These are phyloP conservation scores for Anas georgica DNA, from an alignment of 2,797 vertebrate species.

Conservation along the genomic window DNA sequence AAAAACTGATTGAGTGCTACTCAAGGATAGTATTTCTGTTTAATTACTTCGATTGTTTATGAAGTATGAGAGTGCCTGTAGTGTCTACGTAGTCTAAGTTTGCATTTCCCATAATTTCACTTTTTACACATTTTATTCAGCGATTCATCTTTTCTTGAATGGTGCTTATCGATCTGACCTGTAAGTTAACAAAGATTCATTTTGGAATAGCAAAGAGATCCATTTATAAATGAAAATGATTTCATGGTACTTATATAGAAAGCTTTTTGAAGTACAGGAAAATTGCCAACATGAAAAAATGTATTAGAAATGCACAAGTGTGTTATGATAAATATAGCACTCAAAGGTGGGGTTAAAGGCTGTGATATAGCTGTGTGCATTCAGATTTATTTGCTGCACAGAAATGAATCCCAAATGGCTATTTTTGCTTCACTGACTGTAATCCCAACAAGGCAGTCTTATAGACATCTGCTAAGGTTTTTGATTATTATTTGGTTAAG, in stretches of 20 bases:
- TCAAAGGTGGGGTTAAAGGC: conserved; percentile 38
- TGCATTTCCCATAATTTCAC: neutral
- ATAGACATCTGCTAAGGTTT: conserved; percentile 30
- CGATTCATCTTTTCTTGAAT: neutral
- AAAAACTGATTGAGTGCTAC: neutral
- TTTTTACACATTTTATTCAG: neutral
- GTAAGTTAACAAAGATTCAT: neutral
- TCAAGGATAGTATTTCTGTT: conserved; percentile 1
- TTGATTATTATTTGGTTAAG: conserved; percentile 40
- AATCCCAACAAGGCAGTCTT: conserved; percentile 1
- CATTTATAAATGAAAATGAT: conserved; percentile 44
- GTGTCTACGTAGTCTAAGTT: neutral
- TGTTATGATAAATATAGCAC: conserved; percentile 37
- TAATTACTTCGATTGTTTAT: neutral
- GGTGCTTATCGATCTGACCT: neutral
- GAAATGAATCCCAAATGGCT: conserved; percentile 32
- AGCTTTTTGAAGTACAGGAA: conserved; percentile 36
- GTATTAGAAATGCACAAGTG: conserved; percentile 38
- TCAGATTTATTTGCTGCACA: conserved; percentile 55
- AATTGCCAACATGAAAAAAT: conserved; percentile 36
- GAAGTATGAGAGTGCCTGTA: neutral
- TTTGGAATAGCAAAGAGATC: conserved; percentile 11
- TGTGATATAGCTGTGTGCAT: conserved; percentile 4
- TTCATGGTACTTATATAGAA: conserved; percentile 7
- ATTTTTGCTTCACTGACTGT: conserved; percentile 45